Conservation (phyloP, 2,113 vertebrate species). For the Riparia riparia region DNA sequence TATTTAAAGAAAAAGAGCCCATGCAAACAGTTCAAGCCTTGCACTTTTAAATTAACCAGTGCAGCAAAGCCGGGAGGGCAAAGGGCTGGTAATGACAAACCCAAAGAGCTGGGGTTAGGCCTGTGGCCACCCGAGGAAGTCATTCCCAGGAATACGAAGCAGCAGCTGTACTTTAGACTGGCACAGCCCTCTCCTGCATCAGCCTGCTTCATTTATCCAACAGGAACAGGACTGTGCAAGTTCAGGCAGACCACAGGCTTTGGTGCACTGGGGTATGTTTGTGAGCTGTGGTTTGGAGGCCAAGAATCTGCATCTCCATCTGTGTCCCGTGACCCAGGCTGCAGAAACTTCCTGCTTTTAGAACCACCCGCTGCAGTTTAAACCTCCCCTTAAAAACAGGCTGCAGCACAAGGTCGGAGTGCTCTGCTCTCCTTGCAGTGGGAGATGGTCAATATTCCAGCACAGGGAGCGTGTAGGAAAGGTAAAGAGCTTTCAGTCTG, state of each 20-base stretch:
- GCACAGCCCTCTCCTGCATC: accelerated
- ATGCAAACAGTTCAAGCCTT: not conserved
- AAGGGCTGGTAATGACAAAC: not conserved
- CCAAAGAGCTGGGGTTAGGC: not conserved
- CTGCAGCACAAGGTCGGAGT: not conserved
- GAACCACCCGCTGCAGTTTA: not conserved
- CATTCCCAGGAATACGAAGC: not conserved
- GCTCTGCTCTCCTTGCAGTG: not conserved
- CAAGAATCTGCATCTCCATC: not conserved
- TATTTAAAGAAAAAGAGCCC: conserved; percentile 49
- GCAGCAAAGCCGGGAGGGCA: conserved; percentile 4
- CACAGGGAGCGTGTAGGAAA: not conserved
- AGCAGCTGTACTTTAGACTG: not conserved
- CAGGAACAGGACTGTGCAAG: not conserved
- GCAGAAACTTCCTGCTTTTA: not conserved
- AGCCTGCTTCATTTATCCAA: not conserved
- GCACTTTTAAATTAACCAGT: not conserved
- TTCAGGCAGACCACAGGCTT: not conserved
- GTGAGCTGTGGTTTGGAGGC: not conserved
- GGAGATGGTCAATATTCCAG: not conserved
- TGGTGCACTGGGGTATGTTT: not conserved
- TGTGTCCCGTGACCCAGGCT: accelerated
- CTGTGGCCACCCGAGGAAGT: not conserved
- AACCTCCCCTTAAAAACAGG: not conserved
- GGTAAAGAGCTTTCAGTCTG: not conserved